These are phyloP conservation scores for Echinops telfairi DNA, from an alignment of 2,113 vertebrate species.

Conservation along the genomic window DNA sequence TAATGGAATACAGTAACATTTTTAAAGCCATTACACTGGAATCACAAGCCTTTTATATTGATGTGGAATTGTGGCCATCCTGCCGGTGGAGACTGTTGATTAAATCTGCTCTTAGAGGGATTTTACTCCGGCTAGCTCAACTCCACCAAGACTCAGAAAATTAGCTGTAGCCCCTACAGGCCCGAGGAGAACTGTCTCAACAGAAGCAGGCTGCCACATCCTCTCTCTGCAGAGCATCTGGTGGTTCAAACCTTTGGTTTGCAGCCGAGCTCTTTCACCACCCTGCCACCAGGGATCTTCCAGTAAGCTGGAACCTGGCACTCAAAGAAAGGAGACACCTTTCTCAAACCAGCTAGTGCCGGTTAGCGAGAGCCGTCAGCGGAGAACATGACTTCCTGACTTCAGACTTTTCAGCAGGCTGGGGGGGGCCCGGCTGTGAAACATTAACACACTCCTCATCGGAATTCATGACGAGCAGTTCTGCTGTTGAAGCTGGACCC, in stretches of 20 bases:
- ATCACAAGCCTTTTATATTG: not conserved
- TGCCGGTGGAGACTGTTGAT: not conserved
- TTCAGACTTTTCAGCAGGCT: not conserved
- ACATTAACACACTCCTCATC: constrained; percentile 9
- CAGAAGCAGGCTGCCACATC: not conserved
- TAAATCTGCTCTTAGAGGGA: constrained; percentile 36
- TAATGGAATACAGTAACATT: constrained; percentile 46
- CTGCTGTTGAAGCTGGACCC: not conserved
- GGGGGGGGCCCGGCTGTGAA: not conserved
- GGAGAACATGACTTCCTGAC: not conserved
- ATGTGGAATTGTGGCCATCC: not conserved
- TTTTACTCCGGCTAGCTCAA: constrained; percentile 16
- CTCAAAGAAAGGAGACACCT: not conserved
- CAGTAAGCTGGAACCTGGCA: constrained; percentile 32
- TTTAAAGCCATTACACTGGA: constrained; percentile 45
- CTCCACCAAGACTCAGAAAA: not conserved
- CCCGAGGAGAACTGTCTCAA: not conserved
- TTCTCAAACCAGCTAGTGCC: not conserved
- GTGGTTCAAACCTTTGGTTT: not conserved
- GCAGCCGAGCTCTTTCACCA: not conserved
- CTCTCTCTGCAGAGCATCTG: not conserved
- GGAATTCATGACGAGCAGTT: not conserved
- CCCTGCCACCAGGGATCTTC: not conserved
- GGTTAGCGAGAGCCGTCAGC: accelerated
- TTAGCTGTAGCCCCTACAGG: not conserved